Percentiles rank a stretch among this genome's conserved stretches.
Evolutionary conservation across 2,888 invertebrate genomes (phyloP).

Genomic region (Troides aeacus): DNA sequence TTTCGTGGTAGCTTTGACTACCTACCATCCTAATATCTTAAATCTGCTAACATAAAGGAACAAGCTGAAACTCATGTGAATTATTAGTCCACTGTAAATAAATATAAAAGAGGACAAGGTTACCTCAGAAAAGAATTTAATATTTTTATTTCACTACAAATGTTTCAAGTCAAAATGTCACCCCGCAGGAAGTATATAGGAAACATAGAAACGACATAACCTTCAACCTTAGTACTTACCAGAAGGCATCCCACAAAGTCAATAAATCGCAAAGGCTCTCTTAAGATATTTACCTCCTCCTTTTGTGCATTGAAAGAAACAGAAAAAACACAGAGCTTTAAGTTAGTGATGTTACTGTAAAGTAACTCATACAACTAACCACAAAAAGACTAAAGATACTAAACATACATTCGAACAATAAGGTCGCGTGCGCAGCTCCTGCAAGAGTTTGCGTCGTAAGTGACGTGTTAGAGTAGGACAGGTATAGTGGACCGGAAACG

Average conservation of each 20-base stretch:
- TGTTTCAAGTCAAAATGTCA: slow-evolving; percentile 35
- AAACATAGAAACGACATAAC: slow-evolving; percentile 65
- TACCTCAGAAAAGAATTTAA: too few species aligned
- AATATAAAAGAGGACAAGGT: too few species aligned
- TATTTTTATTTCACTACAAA: neutral
- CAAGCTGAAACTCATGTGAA: too few species aligned
- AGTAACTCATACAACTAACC: slow-evolving; percentile 38
- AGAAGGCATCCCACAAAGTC: slow-evolving; percentile 55
- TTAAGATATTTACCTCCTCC: slow-evolving; percentile 76
- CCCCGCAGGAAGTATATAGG: slow-evolving; percentile 32
- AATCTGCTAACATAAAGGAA: too few species aligned
- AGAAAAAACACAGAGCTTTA: slow-evolving; percentile 69
- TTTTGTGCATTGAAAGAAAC: slow-evolving; percentile 73
- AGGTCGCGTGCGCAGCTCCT: slow-evolving; percentile 49
- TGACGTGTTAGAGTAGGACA: slow-evolving; percentile 39
- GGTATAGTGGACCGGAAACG: slow-evolving; percentile 17
- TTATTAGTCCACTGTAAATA: too few species aligned
- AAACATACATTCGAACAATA: slow-evolving; percentile 52
- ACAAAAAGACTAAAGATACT: slow-evolving; percentile 39
- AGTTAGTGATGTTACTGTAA: slow-evolving; percentile 71
- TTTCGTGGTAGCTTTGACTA: too few species aligned
- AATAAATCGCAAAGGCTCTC: slow-evolving; percentile 59
- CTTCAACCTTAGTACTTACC: slow-evolving; percentile 62
- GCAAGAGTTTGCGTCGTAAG: slow-evolving; percentile 41
- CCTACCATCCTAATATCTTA: too few species aligned